These are phyloP conservation scores for Anolis apletophallus DNA, from an alignment of 2,797 vertebrate genomes.

Conservation along the genomic window DNA sequence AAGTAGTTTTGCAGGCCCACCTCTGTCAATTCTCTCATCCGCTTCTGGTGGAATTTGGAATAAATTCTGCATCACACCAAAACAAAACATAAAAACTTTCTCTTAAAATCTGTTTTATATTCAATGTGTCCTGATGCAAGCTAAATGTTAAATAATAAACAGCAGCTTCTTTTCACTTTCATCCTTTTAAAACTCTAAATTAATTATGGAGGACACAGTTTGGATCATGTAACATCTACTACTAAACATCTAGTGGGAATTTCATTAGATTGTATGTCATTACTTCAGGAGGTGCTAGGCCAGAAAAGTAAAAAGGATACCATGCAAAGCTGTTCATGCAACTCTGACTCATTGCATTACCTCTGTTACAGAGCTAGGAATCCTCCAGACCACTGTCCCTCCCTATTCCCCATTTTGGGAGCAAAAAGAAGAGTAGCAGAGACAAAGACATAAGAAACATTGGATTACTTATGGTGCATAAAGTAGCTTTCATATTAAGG, in stretches of 20 bases:
- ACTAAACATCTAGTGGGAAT: too few species aligned
- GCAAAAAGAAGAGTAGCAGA: too few species aligned
- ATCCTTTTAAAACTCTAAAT: background rate
- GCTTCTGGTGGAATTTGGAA: slow-evolving; percentile 93
- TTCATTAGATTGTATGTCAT: background rate
- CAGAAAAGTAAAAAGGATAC: background rate
- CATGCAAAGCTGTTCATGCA: background rate
- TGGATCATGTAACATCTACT: too few species aligned
- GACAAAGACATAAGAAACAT: too few species aligned
- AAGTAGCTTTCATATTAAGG: too few species aligned
- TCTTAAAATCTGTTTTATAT: background rate
- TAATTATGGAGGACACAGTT: background rate
- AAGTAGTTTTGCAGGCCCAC: slow-evolving; percentile 93
- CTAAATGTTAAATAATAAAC: too few species aligned
- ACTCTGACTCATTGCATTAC: background rate
- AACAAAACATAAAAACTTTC: background rate
- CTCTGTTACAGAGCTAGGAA: background rate
- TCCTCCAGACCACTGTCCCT: too few species aligned
- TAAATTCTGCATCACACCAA: slow-evolving; percentile 85
- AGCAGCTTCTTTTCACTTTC: too few species aligned
- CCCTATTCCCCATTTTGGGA: too few species aligned
- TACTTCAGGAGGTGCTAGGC: too few species aligned
- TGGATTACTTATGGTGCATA: too few species aligned
- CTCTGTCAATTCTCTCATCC: slow-evolving; percentile 94
- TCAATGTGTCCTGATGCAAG: background rate